phyloP scores from a whole-genome alignment of 2,797 vertebrate genomes.

The Propithecus deckenii region DNA sequence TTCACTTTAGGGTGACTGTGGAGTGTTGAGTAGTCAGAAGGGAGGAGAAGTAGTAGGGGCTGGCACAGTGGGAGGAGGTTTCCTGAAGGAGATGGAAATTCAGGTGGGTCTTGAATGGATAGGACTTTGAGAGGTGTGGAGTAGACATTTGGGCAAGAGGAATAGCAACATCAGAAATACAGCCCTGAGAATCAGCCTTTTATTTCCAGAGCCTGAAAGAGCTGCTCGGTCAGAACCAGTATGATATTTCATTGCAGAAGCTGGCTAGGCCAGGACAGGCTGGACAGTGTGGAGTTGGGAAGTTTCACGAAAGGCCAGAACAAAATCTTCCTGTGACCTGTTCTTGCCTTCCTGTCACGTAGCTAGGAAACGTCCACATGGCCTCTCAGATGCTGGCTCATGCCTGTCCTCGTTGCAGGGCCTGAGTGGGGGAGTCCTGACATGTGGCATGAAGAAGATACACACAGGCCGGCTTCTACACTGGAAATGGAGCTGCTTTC shows the following conservation, averaged over 20 bases:
- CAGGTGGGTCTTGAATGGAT: neutral
- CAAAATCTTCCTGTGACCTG: neutral
- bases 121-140: neutral
- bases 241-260: neutral
- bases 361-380: neutral
- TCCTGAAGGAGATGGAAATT: neutral
- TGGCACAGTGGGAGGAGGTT: neutral
- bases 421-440: neutral
- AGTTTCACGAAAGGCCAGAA: neutral
- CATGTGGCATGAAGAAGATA: fast-evolving
- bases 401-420: neutral
- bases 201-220: neutral
- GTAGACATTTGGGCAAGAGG: neutral
- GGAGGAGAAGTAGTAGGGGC: neutral
- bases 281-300: neutral
- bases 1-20: neutral
- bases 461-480: fast-evolving
- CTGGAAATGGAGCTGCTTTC: neutral
- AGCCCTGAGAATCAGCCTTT: neutral
- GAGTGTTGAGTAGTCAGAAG: neutral
- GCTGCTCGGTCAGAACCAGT: neutral
- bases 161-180: neutral
- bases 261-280: neutral
- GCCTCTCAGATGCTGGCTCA: neutral
- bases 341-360: neutral